Evolutionary conservation across 2,113 vertebrate genomes (phyloP), one percentile per base, ranked within the genome.

Genomic region (Variabilichromis moorii): DNA sequence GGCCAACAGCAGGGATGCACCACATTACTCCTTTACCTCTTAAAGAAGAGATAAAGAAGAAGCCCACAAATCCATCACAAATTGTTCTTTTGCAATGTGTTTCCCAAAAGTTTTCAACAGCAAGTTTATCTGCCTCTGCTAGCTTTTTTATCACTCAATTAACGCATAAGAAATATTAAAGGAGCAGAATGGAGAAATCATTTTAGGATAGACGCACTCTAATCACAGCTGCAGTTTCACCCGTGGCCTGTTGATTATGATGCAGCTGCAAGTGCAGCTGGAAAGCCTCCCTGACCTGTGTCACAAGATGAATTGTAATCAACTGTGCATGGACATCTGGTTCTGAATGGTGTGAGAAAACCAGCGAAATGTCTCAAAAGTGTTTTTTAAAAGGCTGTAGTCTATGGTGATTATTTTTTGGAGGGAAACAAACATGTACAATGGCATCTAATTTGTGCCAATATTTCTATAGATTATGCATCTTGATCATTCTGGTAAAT

Each of bases 181-280:
- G 7, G 16, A 80, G 50, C 26, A 55, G 63, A 76, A 82, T 54
- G 24, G 86, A 78, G 42, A 55, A 54, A 17, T 66, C 19, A 35
- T 86, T 87, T 59, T 85, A 61, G n/a, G 81, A 59, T 78, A 89
- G 84, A 88, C 35, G 12, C 13, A 81, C 83, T 91, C 76, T 87
- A 92, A 94, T 94, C 90, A 90, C 91, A 93, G 93, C 93, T 93
- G 90, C 85, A 92, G 91, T 83, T 92, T 86, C 79, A 92, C 87
- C 82, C 61, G 61, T 86, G 86, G 80, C 86, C 88, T 84, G 78
- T 40, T 95, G 95, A 95, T 95, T 95, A 90, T 59, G 6, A 82
- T 94, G 91, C 93, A 93, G 94, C 91, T 94, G 92, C 10, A 26
- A 78, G 80, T 92, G 85, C 93, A 94, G 93, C 93, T 94, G 90